Evolutionary conservation across 2,888 invertebrate species (phyloP), one percentile per base, ranked within the genome.

Genomic region (Chrysotoxum bicinctum): DNA sequence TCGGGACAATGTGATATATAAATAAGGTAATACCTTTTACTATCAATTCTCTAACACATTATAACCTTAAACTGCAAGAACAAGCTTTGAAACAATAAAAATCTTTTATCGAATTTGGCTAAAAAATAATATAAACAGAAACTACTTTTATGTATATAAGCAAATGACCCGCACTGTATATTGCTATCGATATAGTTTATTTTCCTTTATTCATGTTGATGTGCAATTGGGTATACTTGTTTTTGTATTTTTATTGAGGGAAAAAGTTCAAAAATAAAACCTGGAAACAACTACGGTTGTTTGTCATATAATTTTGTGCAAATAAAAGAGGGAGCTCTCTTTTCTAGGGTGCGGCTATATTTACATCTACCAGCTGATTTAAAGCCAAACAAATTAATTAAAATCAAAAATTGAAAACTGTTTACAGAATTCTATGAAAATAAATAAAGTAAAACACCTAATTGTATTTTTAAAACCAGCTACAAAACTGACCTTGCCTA

Each of bases 271-370:
- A 66, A 66, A 50, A 50, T 66, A 66, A 62, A 56, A 35, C 32
- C 19, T 16, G 16, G 26, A 3, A 3, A 35, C 10, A 23, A 40
- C 35, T 23, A 21, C 50, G 66, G 50, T 35, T 66, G 66, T 66
- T 64, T 66, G 66, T 50, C 64, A 35, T 66, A 45, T 26, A 32
- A 9, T 66, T 35, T 66, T 21, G 9, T 21, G 58, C 32, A 48
- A 50, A 35, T 35, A 23, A 66, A 37, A 21, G n/a, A 43, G 43
- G 32, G 14, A 66, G 50, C 23, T 35, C 21, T 21, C n/a, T 35
- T 50, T 66, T 14, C 35, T 66, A 50, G 66, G 66, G 66, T 66
- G 66, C 23, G 66, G 48, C 23, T 50, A 35, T 50, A 50, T 66
- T 66, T 50, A 66, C 35, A n/a, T 66, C 9, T 50, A 21, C 16